A percentile compares a stretch with the other conserved stretches of the same genome.
phyloP scores from a whole-genome alignment of 2,797 vertebrate genomes.

The Anguilla anguilla region DNA sequence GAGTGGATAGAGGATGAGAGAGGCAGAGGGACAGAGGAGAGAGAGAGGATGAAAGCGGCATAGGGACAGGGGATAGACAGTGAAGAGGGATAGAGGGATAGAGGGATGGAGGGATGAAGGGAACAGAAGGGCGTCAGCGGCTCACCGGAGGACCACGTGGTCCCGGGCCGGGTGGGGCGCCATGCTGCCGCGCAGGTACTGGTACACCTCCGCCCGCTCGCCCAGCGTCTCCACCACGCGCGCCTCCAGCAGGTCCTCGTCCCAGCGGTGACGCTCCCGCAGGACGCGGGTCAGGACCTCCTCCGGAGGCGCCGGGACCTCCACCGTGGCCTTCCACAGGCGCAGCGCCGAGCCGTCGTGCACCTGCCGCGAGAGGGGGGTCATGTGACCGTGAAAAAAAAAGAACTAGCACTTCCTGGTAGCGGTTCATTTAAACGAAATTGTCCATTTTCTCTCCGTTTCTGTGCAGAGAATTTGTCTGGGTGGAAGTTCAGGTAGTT shows the following conservation, averaged over 20 bases:
- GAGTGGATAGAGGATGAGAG: neutral
- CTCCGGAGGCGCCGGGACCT: constrained; percentile 83
- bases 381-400: neutral
- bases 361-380: constrained; percentile 66
- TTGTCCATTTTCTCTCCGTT: neutral
- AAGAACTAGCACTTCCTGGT: neutral
- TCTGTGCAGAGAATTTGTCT: neutral
- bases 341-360: constrained; percentile 89
- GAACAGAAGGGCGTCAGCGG: neutral
- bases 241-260: constrained; percentile 91
- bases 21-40: too few species aligned
- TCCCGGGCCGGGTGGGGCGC: constrained; percentile 91
- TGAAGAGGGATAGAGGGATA: too few species aligned
- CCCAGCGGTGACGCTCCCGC: constrained; percentile 91
- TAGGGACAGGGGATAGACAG: too few species aligned
- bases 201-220: constrained; percentile 89
- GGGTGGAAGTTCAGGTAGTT: neutral
- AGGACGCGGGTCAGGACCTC: constrained; percentile 86
- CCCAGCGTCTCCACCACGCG: constrained; percentile 89
- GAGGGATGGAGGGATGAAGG: neutral
- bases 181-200: constrained; percentile 92
- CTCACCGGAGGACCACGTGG: constrained; percentile 89
- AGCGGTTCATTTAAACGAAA: neutral
- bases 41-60: too few species aligned
- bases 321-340: constrained; percentile 88